Evolutionary conservation across 2,888 invertebrate genomes (phyloP).

Genomic region (Atethmia centrago): DNA sequence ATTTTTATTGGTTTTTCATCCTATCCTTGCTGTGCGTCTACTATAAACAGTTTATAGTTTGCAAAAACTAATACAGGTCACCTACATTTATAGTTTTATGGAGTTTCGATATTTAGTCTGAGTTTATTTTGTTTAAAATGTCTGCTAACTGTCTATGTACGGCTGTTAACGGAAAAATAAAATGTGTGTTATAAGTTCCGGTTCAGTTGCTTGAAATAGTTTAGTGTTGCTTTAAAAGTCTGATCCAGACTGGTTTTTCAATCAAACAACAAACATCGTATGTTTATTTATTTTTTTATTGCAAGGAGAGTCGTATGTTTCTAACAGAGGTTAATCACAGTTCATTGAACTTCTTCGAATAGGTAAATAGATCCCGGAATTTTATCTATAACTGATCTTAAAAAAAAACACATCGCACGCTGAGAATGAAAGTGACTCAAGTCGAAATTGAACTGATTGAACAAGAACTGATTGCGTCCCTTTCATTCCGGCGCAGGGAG

Average conservation of each 20-base stretch:
- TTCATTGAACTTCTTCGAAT: not conserved
- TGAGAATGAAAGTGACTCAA: no score
- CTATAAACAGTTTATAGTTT: slow-evolving; percentile 22
- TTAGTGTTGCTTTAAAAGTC: slow-evolving; percentile 2
- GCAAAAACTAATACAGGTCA: slow-evolving; percentile 48
- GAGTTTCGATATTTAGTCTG: slow-evolving; percentile 22
- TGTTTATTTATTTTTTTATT: not conserved
- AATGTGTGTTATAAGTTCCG: slow-evolving; percentile 41
- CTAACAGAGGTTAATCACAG: not conserved
- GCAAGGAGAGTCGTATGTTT: not conserved
- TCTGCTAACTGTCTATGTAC: slow-evolving; percentile 43
- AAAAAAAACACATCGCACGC: not conserved
- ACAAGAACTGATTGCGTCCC: no score
- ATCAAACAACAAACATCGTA: not conserved
- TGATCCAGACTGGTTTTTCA: slow-evolving; percentile 23
- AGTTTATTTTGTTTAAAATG: slow-evolving; percentile 39
- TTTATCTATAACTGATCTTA: not conserved
- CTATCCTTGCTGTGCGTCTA: not conserved
- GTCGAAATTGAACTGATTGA: no score
- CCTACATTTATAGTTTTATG: slow-evolving; percentile 21
- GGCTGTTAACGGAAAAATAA: slow-evolving; percentile 11
- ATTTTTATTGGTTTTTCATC: slow-evolving; percentile 40
- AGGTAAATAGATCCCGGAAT: not conserved
- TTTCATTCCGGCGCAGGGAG: no score
- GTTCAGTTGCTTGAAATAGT: slow-evolving; percentile 30